A percentile compares a stretch with the other conserved stretches of the same genome.
phyloP scores from a whole-genome alignment of 2,888 invertebrate genomes.

The Campopleginae sp. region DNA sequence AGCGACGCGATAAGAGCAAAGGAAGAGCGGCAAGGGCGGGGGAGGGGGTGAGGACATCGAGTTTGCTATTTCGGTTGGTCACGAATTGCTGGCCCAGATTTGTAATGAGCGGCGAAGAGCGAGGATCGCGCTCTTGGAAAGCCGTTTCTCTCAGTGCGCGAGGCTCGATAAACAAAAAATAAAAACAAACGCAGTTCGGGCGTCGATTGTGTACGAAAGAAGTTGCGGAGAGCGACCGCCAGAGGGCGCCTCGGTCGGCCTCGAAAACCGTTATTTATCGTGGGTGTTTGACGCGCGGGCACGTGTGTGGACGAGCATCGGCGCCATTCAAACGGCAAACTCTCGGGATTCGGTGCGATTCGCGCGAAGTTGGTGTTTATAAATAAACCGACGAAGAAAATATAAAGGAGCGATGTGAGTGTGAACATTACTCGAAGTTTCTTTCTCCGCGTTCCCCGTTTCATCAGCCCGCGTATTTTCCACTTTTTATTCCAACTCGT shows the following conservation, averaged over 20 bases:
- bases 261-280: background rate
- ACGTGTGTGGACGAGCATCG: slow-evolving; percentile 3
- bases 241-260: background rate
- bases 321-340: slow-evolving; percentile 28
- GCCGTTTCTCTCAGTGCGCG: background rate
- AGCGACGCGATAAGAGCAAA: slow-evolving; percentile 21
- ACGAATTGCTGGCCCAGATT: slow-evolving; percentile 80
- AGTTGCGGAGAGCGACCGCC: background rate
- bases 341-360: background rate
- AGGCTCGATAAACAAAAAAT: background rate
- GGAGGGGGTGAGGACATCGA: slow-evolving; percentile 40
- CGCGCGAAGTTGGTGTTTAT: background rate
- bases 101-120: slow-evolving; percentile 76
- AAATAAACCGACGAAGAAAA: slow-evolving; percentile 18
- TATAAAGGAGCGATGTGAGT: slow-evolving; percentile 56
- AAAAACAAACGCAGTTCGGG: background rate
- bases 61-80: slow-evolving; percentile 79
- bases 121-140: slow-evolving; percentile 55
- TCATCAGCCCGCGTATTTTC: slow-evolving; percentile 9
- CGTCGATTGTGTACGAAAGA: background rate
- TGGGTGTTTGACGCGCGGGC: slow-evolving; percentile 14
- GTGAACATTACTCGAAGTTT: slow-evolving; percentile 9
- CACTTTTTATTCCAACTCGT: background rate
- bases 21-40: background rate
- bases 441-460: background rate